Conservation (phyloP, 2,113 vertebrate genomes). For the Mohoua ochrocephala region DNA sequence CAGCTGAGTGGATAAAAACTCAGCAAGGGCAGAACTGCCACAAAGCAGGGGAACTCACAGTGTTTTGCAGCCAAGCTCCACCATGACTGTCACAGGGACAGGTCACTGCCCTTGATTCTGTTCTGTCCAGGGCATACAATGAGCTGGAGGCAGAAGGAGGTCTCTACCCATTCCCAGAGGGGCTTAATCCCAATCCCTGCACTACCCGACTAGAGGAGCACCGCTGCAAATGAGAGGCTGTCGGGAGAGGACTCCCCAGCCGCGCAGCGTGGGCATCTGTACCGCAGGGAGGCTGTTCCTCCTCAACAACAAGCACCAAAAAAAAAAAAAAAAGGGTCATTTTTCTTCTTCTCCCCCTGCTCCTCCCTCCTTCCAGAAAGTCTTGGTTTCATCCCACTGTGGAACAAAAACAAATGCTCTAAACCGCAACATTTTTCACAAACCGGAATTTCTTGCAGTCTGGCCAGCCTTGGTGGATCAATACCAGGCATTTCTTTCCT, state of each 20-base stretch:
- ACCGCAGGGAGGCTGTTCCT: not conserved
- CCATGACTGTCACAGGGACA: not conserved
- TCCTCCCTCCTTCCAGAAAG: constrained; percentile 27
- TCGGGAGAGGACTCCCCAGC: not conserved
- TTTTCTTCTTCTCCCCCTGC: not conserved
- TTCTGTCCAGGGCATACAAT: not conserved
- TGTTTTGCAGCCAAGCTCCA: not conserved
- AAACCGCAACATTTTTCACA: constrained; percentile 62
- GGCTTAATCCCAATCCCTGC: not conserved
- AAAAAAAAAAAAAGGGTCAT: not conserved
- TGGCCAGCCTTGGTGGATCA: constrained; percentile 51
- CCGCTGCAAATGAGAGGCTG: not conserved
- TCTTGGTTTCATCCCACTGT: constrained; percentile 56
- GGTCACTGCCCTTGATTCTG: not conserved
- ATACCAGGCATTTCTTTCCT: constrained; percentile 54
- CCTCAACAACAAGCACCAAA: not conserved
- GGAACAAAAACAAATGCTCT: constrained; percentile 63
- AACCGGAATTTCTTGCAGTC: constrained; percentile 63
- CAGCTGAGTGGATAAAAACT: not conserved
- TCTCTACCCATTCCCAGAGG: not conserved
- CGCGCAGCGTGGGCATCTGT: not conserved
- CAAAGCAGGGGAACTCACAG: not conserved
- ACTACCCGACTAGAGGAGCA: not conserved
- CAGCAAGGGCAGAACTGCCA: not conserved
- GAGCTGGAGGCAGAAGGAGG: not conserved